A percentile compares a stretch with the other conserved stretches of the same genome.
Evolutionary conservation across 2,797 vertebrate species (phyloP).

Genomic region (Aplochiton taeniatus): DNA sequence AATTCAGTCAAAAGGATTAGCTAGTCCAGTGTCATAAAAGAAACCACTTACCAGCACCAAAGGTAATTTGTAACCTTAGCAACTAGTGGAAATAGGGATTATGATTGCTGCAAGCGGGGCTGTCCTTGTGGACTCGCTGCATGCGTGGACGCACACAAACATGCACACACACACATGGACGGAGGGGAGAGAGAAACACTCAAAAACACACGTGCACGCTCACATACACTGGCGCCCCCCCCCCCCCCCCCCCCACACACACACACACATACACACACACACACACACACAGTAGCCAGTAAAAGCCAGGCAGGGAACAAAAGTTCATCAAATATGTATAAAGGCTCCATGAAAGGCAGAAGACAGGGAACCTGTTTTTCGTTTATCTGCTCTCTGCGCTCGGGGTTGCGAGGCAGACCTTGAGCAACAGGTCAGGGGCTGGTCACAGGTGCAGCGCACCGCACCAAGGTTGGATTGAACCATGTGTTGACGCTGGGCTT

Average conservation of each 20-base stretch:
- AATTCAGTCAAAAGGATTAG: slow-evolving; percentile 84
- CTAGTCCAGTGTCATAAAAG: slow-evolving; percentile 83
- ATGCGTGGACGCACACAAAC: neutral
- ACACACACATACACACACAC: slow-evolving; percentile 10
- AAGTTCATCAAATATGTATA: slow-evolving; percentile 23
- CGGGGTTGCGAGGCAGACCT: neutral
- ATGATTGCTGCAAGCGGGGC: slow-evolving; percentile 82
- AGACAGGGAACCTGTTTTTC: neutral
- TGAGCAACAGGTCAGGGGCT: slow-evolving; percentile 12
- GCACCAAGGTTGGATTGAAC: neutral
- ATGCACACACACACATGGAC: slow-evolving; percentile 21
- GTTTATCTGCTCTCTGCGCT: neutral
- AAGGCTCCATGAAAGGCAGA: slow-evolving; percentile 1
- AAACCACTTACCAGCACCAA: slow-evolving; percentile 91
- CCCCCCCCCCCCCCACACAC: neutral
- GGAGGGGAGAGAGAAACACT: no score
- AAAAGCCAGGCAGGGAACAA: slow-evolving; percentile 14
- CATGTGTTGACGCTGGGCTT: no score
- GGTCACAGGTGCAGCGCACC: slow-evolving; percentile 6
- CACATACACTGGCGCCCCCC: no score
- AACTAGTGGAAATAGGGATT: slow-evolving; percentile 95
- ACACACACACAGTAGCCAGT: slow-evolving; percentile 27
- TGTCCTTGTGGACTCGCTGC: slow-evolving; percentile 76
- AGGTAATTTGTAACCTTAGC: slow-evolving; percentile 98
- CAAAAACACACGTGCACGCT: no score